Evolutionary conservation across 2,797 vertebrate species (phyloP).

Genomic region (Bradypodion ventrale): DNA sequence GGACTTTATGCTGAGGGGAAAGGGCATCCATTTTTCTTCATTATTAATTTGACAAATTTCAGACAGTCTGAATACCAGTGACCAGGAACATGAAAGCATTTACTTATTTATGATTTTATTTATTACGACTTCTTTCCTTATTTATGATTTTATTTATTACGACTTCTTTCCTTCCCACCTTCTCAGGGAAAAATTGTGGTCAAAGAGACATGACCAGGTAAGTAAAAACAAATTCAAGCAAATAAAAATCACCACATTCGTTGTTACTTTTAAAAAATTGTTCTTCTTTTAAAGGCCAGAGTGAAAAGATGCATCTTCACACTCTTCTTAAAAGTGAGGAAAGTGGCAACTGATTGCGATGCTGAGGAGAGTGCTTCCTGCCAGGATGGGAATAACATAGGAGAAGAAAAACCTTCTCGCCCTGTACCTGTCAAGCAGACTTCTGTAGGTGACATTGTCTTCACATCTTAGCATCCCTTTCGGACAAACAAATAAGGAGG

Average conservation of each 20-base stretch:
- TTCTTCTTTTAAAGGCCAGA: no score
- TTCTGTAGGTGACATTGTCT: neutral
- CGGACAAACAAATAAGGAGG: neutral
- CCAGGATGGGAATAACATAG: no score
- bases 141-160: neutral
- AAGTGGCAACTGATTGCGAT: no score
- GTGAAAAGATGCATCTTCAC: no score
- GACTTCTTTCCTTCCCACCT: neutral
- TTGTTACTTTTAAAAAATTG: no score
- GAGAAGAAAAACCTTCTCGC: neutral
- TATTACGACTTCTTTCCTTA: neutral
- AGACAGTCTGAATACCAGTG: no score
- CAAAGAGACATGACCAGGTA: neutral
- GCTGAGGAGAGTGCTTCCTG: no score
- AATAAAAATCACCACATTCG: neutral
- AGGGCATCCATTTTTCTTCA: neutral
- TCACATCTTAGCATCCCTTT: neutral
- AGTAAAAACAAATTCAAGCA: neutral
- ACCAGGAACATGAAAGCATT: no score
- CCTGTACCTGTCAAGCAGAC: neutral
- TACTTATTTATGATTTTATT: neutral
- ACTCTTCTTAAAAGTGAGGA: no score
- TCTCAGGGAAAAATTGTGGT: neutral
- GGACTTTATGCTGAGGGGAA: neutral
- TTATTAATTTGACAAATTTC: neutral